Conservation (phyloP, 1,140 invertebrate genomes). For the Drosophila lini region DNA sequence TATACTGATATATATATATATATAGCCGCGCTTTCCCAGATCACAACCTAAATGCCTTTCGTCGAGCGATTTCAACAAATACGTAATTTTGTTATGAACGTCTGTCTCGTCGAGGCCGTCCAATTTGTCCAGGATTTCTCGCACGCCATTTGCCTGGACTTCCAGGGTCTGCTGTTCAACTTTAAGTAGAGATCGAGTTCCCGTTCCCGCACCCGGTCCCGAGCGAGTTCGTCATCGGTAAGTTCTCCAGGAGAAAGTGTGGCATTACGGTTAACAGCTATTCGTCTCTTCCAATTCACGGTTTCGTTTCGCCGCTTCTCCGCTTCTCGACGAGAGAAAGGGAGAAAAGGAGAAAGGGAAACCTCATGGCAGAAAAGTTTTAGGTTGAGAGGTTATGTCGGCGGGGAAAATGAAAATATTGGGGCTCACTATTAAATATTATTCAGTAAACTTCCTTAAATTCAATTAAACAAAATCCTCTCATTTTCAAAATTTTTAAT, state of each 20-base stretch:
- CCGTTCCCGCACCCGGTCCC: background rate
- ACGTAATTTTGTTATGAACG: constrained; percentile 79
- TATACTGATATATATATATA: constrained; percentile 61
- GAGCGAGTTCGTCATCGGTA: constrained; percentile 39
- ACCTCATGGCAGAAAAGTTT: constrained; percentile 48
- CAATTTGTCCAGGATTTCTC: constrained; percentile 74
- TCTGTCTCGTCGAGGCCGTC: constrained; percentile 72
- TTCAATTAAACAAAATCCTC: background rate
- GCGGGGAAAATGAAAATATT: background rate
- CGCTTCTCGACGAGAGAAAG: constrained; percentile 10
- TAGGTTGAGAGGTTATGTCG: constrained; percentile 50
- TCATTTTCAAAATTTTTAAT: background rate
- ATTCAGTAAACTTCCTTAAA: background rate
- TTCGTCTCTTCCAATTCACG: background rate
- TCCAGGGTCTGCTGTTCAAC: constrained; percentile 64
- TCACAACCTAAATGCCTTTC: constrained; percentile 75
- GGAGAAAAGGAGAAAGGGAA: constrained; percentile 16
- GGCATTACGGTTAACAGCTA: constrained; percentile 30
- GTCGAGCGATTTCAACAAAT: constrained; percentile 72
- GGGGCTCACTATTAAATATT: background rate
- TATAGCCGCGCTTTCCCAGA: constrained; percentile 33
- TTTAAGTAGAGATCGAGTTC: constrained; percentile 45
- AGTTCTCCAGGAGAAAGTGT: constrained; percentile 48
- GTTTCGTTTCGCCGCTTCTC: constrained; percentile 10
- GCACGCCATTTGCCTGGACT: constrained; percentile 73